These are phyloP conservation scores for Xenus cinereus DNA, from an alignment of 2,113 vertebrate genomes.

Conservation along the genomic window DNA sequence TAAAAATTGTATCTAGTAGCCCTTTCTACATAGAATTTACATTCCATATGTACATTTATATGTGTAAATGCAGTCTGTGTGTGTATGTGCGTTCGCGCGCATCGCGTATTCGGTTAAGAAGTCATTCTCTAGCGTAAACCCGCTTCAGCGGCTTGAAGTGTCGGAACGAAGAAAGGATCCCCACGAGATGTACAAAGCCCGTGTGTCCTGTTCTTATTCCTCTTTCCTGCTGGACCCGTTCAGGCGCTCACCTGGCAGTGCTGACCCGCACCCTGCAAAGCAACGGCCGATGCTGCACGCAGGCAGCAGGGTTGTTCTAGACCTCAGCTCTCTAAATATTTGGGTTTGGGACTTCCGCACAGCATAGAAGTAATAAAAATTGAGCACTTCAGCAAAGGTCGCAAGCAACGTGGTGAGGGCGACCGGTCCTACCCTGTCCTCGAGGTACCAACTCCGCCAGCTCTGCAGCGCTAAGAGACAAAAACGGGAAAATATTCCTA, in stretches of 20 bases:
- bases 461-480: not conserved
- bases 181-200: not conserved
- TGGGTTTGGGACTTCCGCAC: not conserved
- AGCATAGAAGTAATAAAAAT: not conserved
- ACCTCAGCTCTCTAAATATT: not conserved
- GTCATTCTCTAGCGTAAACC: not conserved
- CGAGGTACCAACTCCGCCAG: not conserved
- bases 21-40: not conserved
- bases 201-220: not conserved
- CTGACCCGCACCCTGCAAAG: fast-evolving
- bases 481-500: not conserved
- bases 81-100: not conserved
- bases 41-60: not conserved
- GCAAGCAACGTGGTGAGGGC: not conserved
- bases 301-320: not conserved
- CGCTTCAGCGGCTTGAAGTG: not conserved
- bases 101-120: not conserved
- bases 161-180: not conserved
- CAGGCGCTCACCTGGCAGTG: not conserved
- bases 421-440: not conserved
- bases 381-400: not conserved
- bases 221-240: not conserved
- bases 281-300: not conserved
- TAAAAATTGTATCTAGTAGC: not conserved
- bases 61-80: not conserved